phyloP scores from a whole-genome alignment of 1,140 invertebrate genomes.

The Papilio dardanus region DNA sequence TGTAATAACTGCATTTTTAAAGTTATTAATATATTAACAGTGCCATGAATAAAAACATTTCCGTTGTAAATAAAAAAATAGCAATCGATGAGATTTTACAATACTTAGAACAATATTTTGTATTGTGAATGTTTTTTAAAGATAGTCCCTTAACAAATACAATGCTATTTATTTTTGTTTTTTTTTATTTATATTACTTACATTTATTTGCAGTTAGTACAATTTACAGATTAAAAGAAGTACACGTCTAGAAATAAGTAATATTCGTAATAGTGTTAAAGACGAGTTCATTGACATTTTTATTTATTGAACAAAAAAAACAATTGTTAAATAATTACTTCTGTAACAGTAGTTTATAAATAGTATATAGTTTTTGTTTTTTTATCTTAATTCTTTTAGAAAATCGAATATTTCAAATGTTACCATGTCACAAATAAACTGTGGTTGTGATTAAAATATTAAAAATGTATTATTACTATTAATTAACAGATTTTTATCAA shows the following conservation, averaged over 20 bases:
- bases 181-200: no score
- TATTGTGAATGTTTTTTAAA: no score
- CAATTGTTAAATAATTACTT: not conserved
- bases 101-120: not conserved
- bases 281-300: not conserved
- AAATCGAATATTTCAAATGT: not conserved
- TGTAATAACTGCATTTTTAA: not conserved
- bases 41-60: not conserved
- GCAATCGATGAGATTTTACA: not conserved
- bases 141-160: no score
- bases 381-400: not conserved
- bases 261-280: not conserved
- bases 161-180: no score
- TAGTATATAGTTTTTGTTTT: no score
- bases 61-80: not conserved
- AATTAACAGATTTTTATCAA: conserved; percentile 9
- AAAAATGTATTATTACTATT: not conserved
- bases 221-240: no score
- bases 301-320: not conserved
- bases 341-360: not conserved
- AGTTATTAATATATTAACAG: not conserved
- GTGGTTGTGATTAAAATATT: conserved; percentile 14
- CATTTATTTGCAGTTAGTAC: no score
- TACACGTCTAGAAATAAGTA: not conserved
- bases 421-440: not conserved